Evolutionary conservation across 2,113 vertebrate species (phyloP), one percentile per base, ranked within the genome.

Genomic region (Trematocara zebra): DNA sequence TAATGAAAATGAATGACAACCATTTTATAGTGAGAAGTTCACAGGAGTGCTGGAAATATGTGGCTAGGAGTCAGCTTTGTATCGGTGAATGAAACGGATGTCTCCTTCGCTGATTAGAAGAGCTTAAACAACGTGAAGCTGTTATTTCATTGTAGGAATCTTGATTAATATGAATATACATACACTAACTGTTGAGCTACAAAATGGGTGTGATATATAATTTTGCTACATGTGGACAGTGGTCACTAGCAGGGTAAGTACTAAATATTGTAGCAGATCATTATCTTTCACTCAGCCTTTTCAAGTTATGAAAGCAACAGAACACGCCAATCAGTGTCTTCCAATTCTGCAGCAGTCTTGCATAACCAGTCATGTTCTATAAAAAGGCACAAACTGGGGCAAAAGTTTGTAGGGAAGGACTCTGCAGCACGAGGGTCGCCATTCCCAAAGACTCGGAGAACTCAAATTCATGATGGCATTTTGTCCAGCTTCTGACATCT

Each of bases 1-100:
- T 96, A 96, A 95, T 96, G 95, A 95, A 95, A 95, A 94, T 94
- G 93, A 96, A 95, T 92, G 95, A 92, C 92, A 90, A 87, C 56
- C 83, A 87, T 92, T 93, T 93, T 84, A 40, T 35, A 82, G 42
- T 28, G 82, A 61, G 84, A 91, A 85, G 61, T 92, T 89, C 81
- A 85, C 17, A 28, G 56, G 76, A 64, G 81, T 49, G 52, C 40
- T 76, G 52, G 76, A 89, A 91, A 84, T 78, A 51, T 4, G 31
- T n/a, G 49, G 59, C 69, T n/a, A 54, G 14, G 31, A 82, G 49
- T 91, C 74, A 5, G 90, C 82, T 82, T 86, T 5, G 33, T 76
- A 67, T 14, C 20, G 44, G 3, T 56, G 79, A 89, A 90, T 85
- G 42, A 84, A 86, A 89, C 23, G 18, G 17, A 83, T 54, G 64